phyloP scores from a whole-genome alignment of 1,140 invertebrate genomes.

The Heterodera schachtii region DNA sequence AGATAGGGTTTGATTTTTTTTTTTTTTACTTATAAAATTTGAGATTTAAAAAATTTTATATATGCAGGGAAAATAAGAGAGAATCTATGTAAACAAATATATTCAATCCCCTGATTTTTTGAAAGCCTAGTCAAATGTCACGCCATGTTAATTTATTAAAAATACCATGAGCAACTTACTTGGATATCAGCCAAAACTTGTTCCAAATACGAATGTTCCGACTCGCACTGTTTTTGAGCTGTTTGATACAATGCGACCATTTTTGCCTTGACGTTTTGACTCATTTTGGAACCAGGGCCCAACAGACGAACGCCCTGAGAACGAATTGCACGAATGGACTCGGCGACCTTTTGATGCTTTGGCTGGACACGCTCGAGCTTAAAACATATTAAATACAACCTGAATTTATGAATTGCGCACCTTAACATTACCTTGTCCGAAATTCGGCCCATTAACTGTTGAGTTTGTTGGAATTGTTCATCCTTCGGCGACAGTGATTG shows the following conservation, averaged over 20 bases:
- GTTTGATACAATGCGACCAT: constrained; percentile 43
- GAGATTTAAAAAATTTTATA: too few relatives aligned
- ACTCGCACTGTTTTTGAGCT: constrained; percentile 47
- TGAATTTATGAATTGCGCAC: too few relatives aligned
- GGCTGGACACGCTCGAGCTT: constrained; percentile 40
- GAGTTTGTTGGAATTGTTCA: background rate
- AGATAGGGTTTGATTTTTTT: too few relatives aligned
- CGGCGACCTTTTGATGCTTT: constrained; percentile 52
- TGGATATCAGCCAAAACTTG: constrained; percentile 29
- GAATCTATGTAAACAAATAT: too few relatives aligned
- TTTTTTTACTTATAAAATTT: too few relatives aligned
- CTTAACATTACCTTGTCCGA: background rate
- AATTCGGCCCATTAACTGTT: background rate
- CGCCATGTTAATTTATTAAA: background rate
- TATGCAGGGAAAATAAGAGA: too few relatives aligned
- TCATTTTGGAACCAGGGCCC: constrained; percentile 37
- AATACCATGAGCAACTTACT: background rate
- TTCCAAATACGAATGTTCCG: constrained; percentile 33
- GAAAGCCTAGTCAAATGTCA: too few relatives aligned
- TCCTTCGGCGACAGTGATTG: background rate
- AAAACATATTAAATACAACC: constrained; percentile 4
- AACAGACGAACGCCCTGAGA: constrained; percentile 42
- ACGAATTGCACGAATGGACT: constrained; percentile 37
- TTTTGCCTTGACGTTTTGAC: constrained; percentile 35
- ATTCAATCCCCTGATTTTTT: too few relatives aligned